Base-by-base conservation (phyloP, 2,113 vertebrate species). In the Chroicocephalus ridibundus region DNA sequence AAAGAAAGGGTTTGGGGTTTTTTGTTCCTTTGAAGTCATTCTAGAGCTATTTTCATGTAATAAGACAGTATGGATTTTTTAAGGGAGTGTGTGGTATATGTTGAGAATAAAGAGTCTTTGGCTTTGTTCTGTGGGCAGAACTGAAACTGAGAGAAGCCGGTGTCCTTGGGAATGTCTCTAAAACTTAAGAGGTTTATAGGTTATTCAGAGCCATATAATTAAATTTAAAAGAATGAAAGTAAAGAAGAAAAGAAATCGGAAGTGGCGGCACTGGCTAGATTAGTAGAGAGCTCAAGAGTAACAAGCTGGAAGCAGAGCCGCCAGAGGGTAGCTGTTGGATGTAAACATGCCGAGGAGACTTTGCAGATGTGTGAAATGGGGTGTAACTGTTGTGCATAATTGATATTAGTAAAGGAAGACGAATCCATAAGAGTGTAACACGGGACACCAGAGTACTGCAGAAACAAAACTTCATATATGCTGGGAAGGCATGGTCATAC, bases 81-180 rank as follows among this genome's bases (percentile, higher is more conserved):
- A 95, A 96, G 89, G 65, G 81, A 87, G 9, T 44, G 44, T 72
- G 52, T 16, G 36, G 70, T 85, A 44, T 96, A 82, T 17, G 38
- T 72, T 95, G 85, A 96, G 85, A 97, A 85, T 76, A 94, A 87
- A 93, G 82, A 38, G 17, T 96, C 60, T 96, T 95, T 93, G 60
- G 29, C 72, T 70, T 87, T 81, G 92, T 46, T 72, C 81, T 86
- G 42, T 91, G 72, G 93, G 13, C 61, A 17, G 82, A 95, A 86
- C 81, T 94, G 38, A 38, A 90, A 90, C 90, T 60, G 91, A 95
- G 83, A 86, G 64, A 88, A 92, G 32, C 90, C 75, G 36, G 6
- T 93, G n/a, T 94, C 97, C 87, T 97, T 36, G 74, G 71, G 74
- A 74, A 47, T n/a, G 54, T 62, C 82, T 88, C 17, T 96, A 22